These are phyloP conservation scores for Acrossocheilus fasciatus DNA, from an alignment of 2,797 vertebrate species.

Conservation along the genomic window DNA sequence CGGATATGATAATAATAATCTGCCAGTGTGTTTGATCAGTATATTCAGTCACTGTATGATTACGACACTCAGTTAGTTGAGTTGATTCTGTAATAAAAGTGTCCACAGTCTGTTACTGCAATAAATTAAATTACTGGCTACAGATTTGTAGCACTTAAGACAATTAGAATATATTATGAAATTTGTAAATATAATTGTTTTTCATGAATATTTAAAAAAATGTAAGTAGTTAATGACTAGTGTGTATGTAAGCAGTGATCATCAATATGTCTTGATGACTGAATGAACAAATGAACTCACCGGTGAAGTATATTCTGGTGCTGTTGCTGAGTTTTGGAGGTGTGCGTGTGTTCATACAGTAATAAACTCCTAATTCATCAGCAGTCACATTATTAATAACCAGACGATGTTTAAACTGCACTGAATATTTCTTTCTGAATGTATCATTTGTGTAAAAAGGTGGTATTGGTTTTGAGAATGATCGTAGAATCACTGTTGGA, in stretches of 20 bases:
- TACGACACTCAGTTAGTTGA: not conserved
- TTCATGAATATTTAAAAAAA: not conserved
- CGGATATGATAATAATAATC: not conserved
- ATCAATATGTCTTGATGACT: not conserved
- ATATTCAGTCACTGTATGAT: not conserved
- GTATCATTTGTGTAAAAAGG: no score
- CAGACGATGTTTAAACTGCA: not conserved
- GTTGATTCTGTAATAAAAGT: not conserved
- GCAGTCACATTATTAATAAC: slow-evolving; percentile 33
- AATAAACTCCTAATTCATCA: slow-evolving; percentile 28
- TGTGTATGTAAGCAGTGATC: no score
- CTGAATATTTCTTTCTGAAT: no score
- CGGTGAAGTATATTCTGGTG: not conserved
- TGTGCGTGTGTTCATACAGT: not conserved
- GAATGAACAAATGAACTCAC: not conserved
- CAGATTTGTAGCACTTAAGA: no score
- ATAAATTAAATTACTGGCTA: no score
- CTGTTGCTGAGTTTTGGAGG: not conserved
- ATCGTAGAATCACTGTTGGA: no score
- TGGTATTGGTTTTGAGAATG: no score
- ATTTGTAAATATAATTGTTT: no score
- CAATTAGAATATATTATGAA: no score
- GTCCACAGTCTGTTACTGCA: no score
- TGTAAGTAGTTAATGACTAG: not conserved
- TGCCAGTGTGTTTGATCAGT: not conserved